Evolutionary conservation across 2,888 invertebrate species (phyloP), one percentile per base, ranked within the genome.

Genomic region (Torymus texanus): DNA sequence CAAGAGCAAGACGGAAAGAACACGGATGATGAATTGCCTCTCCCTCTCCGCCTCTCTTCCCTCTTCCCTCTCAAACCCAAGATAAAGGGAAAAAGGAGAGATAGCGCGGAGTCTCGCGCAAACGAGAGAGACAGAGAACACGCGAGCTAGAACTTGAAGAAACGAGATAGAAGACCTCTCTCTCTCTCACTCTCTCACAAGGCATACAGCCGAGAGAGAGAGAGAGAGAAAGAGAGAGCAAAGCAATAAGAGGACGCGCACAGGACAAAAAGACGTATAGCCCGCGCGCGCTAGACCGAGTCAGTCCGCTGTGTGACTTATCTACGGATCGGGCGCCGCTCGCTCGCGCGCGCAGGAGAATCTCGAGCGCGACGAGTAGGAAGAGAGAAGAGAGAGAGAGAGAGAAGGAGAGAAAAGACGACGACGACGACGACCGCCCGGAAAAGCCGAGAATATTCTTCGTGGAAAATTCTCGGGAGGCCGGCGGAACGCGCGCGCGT

Each of bases 11-110:
- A 68, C 41, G 75, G 72, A 83, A 78, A 81, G 83, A 85, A 86
- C 84, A 84, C 85, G 84, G 87, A 88, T 88, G 88, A 88, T 88
- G 87, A 87, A 88, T 88, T 85, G 85, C 85, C 85, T 83, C 51
- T 61, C 55, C 16, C 75, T 75, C 53, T 59, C 53, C 59, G 58
- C 55, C 61, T 61, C 70, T 53, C 63, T 63, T 18, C 18, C 63
- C 51, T 41, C 10, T 13, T 61, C 51, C 51, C 65, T 73, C 78
- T 66, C 59, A 76, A 16, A 65, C 51, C 82, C 82, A 82, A 81
- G 85, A 86, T 83, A 83, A 82, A 82, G 83, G 83, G 83, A 83
- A 78, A 80, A 73, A 75, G 81, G 80, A 76, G 78, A 78, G 79
- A 70, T 63, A 67, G 68, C 65, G 56, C 59, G 21, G 63, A 18